phyloP scores from a whole-genome alignment of 2,797 vertebrate species.

The Sorex maritimensis region DNA sequence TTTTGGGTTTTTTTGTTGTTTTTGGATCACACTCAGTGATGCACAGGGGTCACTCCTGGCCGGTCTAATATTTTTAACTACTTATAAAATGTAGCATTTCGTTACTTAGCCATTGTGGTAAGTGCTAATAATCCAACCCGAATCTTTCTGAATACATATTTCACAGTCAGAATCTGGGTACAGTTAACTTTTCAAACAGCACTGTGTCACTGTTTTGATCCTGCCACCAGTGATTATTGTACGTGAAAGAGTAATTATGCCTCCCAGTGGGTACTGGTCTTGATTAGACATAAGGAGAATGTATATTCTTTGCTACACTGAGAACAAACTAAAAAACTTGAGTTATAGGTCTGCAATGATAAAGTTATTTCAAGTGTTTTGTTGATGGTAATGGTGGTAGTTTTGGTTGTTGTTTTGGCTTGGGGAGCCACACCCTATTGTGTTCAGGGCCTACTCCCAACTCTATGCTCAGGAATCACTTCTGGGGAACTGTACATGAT shows the following conservation, averaged over 20 bases:
- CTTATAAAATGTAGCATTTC: not conserved
- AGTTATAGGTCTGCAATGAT: constrained; percentile 15
- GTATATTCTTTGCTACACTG: constrained; percentile 27
- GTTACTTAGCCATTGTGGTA: constrained; percentile 35
- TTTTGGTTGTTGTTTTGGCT: not conserved
- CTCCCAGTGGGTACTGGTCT: constrained; percentile 32
- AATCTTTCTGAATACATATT: constrained; percentile 37
- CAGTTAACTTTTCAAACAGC: constrained; percentile 59
- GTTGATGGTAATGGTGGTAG: not conserved
- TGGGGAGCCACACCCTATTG: no score
- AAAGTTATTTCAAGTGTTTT: constrained; percentile 27
- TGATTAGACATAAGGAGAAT: constrained; percentile 41
- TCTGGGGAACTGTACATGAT: no score
- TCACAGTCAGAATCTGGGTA: constrained; percentile 47
- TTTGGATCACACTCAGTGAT: no score
- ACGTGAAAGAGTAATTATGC: constrained; percentile 64
- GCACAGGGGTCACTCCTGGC: no score
- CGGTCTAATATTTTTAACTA: constrained; percentile 48
- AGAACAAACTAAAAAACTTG: constrained; percentile 39
- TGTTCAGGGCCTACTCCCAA: no score
- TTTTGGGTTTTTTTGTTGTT: no score
- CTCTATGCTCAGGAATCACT: no score
- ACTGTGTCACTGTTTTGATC: constrained; percentile 29
- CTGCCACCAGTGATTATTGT: constrained; percentile 47
- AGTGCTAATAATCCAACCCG: constrained; percentile 11